These are phyloP conservation scores for Callitettix versicolor DNA, from an alignment of 1,140 invertebrate genomes.

Conservation along the genomic window DNA sequence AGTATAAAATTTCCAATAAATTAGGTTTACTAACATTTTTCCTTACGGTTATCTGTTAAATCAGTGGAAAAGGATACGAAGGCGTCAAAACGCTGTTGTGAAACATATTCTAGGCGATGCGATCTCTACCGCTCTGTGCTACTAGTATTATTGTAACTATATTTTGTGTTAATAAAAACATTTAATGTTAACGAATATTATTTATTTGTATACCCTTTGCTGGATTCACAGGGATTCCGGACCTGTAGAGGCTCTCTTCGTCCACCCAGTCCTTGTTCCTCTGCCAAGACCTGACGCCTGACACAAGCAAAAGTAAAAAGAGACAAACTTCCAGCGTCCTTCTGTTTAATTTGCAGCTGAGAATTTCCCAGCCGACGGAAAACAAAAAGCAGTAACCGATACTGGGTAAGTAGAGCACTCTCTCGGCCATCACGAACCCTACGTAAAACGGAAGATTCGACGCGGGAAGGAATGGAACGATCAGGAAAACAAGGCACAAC, in stretches of 20 bases:
- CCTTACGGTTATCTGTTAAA: too few species aligned
- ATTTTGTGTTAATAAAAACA: too few species aligned
- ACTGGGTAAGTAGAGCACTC: conserved; percentile 89
- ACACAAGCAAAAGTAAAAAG: conserved; percentile 44
- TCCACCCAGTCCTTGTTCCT: conserved; percentile 85
- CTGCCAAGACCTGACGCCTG: conserved; percentile 60
- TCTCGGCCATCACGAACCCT: conserved; percentile 92
- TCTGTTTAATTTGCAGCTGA: conserved; percentile 31
- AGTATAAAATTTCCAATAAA: too few species aligned
- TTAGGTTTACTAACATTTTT: too few species aligned
- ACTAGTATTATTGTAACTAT: too few species aligned
- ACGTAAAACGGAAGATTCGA: conserved; percentile 92
- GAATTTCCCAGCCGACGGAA: conserved; percentile 46
- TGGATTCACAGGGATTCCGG: conserved; percentile 84
- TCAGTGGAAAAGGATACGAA: too few species aligned
- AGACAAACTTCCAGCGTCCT: conserved; percentile 30
- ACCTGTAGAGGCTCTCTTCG: conserved; percentile 86
- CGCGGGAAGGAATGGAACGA: conserved; percentile 86
- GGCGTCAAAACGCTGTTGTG: too few species aligned
- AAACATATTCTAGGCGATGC: too few species aligned
- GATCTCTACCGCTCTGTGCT: too few species aligned
- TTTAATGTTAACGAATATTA: too few species aligned
- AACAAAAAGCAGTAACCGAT: conserved; percentile 87
- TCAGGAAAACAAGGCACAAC: conserved; percentile 54
- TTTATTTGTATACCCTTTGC: conserved; percentile 79